These are phyloP conservation scores for Minunthozetes semirufus DNA, from an alignment of 2,888 invertebrate species.

Conservation along the genomic window DNA sequence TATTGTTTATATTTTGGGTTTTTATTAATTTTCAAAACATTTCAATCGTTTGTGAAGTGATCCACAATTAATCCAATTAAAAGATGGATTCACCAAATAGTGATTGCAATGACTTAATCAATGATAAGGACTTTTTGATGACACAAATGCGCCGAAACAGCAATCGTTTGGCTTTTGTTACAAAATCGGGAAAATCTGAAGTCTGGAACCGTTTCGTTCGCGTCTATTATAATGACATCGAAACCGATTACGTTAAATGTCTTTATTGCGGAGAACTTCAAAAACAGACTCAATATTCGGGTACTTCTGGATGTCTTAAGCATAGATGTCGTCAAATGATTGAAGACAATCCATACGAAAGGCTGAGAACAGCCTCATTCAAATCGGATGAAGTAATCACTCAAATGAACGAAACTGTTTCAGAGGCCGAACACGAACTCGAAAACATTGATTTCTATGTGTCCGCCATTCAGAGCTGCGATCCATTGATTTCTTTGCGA, in stretches of 20 bases:
- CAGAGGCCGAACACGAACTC: not conserved
- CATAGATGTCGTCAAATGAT: not conserved
- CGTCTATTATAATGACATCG: not conserved
- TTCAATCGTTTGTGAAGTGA: too few species aligned
- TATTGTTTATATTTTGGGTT: too few species aligned
- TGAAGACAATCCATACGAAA: not conserved
- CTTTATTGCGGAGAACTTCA: not conserved
- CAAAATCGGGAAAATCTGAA: not conserved
- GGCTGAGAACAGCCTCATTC: not conserved
- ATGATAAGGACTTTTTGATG: too few species aligned
- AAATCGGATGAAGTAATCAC: too few species aligned
- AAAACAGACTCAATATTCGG: not conserved
- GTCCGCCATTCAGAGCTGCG: not conserved
- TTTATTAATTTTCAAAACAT: too few species aligned
- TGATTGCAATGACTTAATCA: too few species aligned
- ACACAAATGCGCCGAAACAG: not conserved
- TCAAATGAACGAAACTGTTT: too few species aligned
- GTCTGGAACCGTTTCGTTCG: conserved; percentile 12
- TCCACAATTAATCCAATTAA: too few species aligned
- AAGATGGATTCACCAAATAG: too few species aligned
- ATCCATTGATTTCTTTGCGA: not conserved
- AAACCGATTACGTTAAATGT: not conserved
- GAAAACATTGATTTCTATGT: not conserved
- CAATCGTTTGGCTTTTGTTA: not conserved
- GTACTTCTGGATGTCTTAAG: not conserved